Base-by-base conservation (phyloP, 2,797 vertebrate species). In the Sebastes cheni region DNA sequence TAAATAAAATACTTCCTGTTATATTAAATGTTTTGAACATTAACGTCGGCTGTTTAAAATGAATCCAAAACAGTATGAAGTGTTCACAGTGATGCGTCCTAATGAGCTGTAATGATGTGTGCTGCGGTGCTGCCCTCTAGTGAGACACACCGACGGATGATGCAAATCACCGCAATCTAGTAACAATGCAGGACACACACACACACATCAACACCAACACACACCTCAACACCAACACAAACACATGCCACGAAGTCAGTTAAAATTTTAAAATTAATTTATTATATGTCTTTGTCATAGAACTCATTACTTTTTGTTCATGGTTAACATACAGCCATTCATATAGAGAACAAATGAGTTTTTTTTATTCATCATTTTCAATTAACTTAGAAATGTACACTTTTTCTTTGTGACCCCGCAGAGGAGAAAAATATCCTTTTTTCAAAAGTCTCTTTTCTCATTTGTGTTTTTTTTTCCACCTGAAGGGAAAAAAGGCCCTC, bases 221-320 rank as follows among this genome's bases (percentile, higher is more conserved):
- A 69, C 11, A 62, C 8, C 27, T 42, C 39, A 42, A 67, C 7
- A 74, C 39, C 0, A 6, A 79, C 46, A 69, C 42, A 30, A 4
- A 78, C 50, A 70, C 46, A 25, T 18, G 14, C 42, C 14, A 7
- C 14, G 42, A 46, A 46, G 18, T 1, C 1, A 0, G 14, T 32
- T 77, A 77, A 86, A 91, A 87, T 91, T 94, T 96, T 95, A 88
- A 95, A 96, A 95, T 96, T 95, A 95, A 96, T 96, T 96, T 96
- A 96, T 96, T 96, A 95, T 95, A 95, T 86, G 91, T 94, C 90
- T 95, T 95, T 95, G 85, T 94, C 92, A 94, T 95, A 95, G 94
- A 95, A 93, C 89, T 93, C 88, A 93, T 94, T 91, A 92, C 87
- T 90, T 92, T 90, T 88, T 92, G 86, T 93, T 95, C 86, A 94